Evolutionary conservation across 2,888 invertebrate genomes (phyloP), one percentile per base, ranked within the genome.

Genomic region (Lochmaea capreae): DNA sequence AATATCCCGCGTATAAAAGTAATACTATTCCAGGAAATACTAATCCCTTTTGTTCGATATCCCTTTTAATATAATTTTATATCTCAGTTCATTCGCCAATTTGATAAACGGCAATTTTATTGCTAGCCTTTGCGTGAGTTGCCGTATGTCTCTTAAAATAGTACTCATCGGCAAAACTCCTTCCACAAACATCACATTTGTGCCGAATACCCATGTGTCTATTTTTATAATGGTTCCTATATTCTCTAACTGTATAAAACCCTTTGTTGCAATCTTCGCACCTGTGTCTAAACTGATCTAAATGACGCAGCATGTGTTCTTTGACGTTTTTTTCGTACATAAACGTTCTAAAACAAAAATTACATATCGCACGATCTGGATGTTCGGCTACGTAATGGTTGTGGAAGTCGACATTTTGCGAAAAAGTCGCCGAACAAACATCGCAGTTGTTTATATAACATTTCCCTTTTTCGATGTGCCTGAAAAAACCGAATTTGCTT

Each of bases 251-350:
- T 0, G 87, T 87, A 78, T 87, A 87, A 77, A 87, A 87, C 0
- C 87, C 87, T 79, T 87, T 87, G 75, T 85, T 86, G 73, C 87
- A 87, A 72, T 86, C 85, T 57, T 87, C 86, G 72, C 87, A 87
- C 11, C 85, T 78, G 79, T 86, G 87, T 72, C 86, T 80, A 77
- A 87, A 87, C 78, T 87, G 87, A 79, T 87, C 87, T 76, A 87
- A 79, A 79, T 87, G 87, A 52, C 87, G 82, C 65, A 87, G 73
- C 86, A 87, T 87, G 70, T 87, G 87, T 75, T 87, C 86, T 71
- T 87, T 87, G 59, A 87, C 86, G 76, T 87, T 87, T 73, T 87
- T 87, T 79, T 87, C 87, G 78, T 87, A 87, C 86, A 87, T 86
- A 78, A 87, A 87, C 11, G 87, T 87, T 73, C 86, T 77, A 77